phyloP scores from a whole-genome alignment of 2,888 invertebrate genomes.

The Brachypalpus laphriformis region DNA sequence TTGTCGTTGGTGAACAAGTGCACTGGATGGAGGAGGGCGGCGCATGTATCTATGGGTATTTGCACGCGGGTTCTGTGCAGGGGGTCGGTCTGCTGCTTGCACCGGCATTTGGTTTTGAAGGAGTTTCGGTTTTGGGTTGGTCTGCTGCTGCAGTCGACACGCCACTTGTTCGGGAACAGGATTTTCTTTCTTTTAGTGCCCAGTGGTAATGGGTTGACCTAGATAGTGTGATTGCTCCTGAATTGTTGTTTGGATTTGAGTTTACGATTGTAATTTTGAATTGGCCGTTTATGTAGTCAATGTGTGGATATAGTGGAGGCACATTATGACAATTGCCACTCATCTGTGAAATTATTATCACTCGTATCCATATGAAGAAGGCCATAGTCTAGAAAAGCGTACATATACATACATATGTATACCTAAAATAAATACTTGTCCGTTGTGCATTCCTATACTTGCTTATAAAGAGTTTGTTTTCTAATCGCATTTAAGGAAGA shows the following conservation, averaged over 20 bases:
- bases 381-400: conserved; percentile 18
- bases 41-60: conserved; percentile 33
- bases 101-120: conserved; percentile 35
- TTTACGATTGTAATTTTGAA: neutral
- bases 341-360: conserved; percentile 58
- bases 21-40: conserved; percentile 15
- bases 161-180: conserved; percentile 52
- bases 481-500: conserved; percentile 16
- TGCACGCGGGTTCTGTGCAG: conserved; percentile 64
- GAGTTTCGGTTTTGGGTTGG: conserved; percentile 19
- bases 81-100: conserved; percentile 18
- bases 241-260: neutral
- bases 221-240: conserved; percentile 43
- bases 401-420: too few species aligned
- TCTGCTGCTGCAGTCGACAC: conserved; percentile 15
- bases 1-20: conserved; percentile 48
- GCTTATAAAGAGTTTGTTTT: conserved; percentile 9
- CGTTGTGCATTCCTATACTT: conserved; percentile 5
- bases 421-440: neutral
- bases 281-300: neutral
- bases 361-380: conserved; percentile 12
- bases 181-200: conserved; percentile 43
- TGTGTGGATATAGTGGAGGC: conserved; percentile 1
- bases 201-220: conserved; percentile 47
- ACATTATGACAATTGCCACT: conserved; percentile 44